Evolutionary conservation across 2,797 vertebrate species (phyloP).

Genomic region (Coranthus polyacanthus): DNA sequence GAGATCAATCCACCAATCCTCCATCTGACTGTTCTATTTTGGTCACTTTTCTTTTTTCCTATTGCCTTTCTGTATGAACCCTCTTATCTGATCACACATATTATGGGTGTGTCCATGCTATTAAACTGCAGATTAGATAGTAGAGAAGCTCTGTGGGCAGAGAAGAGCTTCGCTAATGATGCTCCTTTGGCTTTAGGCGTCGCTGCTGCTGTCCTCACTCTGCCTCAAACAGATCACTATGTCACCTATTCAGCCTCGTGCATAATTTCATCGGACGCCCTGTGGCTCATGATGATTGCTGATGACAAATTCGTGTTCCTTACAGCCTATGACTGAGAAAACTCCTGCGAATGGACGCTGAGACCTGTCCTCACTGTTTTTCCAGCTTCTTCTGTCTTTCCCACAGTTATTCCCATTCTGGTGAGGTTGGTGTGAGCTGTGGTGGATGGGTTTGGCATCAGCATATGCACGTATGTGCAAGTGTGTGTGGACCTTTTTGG

Average conservation of each 20-base stretch:
- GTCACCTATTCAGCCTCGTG: neutral
- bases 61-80: constrained; percentile 30
- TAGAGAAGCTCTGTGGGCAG: constrained; percentile 24
- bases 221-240: neutral
- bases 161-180: constrained; percentile 39
- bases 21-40: neutral
- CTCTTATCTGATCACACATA: constrained; percentile 46
- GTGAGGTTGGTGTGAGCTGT: constrained; percentile 48
- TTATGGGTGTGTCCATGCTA: constrained; percentile 55
- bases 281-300: neutral
- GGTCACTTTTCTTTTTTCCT: neutral
- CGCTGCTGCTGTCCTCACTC: constrained; percentile 1
- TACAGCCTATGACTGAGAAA: neutral
- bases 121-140: constrained; percentile 68
- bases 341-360: constrained; percentile 1
- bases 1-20: no score
- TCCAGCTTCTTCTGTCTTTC: constrained; percentile 3
- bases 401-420: constrained; percentile 37
- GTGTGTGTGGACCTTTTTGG: constrained; percentile 8
- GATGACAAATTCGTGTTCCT: neutral
- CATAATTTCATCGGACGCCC: constrained; percentile 1
- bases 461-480: constrained; percentile 24
- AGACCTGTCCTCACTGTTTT: constrained; percentile 24
- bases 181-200: constrained; percentile 28
- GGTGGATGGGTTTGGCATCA: constrained; percentile 47